Percentiles rank a stretch among this genome's conserved stretches.
Evolutionary conservation across 2,797 vertebrate genomes (phyloP).

Genomic region (Podarcis siculus): DNA sequence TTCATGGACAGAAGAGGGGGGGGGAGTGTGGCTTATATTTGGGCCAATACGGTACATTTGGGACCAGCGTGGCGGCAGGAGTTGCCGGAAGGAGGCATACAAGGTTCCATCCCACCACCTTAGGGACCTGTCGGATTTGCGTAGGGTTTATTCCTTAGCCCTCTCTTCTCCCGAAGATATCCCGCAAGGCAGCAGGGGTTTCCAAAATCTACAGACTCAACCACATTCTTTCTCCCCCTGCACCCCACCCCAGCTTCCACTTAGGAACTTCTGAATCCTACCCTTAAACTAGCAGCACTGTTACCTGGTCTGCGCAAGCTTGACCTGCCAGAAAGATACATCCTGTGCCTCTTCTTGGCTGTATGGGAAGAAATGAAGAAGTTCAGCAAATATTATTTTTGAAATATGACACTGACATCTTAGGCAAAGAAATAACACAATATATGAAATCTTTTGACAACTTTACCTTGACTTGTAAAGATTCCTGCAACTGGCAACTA

Average conservation of each 20-base stretch:
- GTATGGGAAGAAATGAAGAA: slow-evolving; percentile 33
- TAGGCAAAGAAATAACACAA: neutral
- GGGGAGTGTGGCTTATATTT: too few species aligned
- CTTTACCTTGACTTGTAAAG: neutral
- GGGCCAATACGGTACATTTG: too few species aligned
- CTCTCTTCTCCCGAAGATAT: too few species aligned
- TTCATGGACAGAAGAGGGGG: too few species aligned
- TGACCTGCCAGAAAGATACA: slow-evolving; percentile 78
- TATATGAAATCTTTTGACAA: neutral
- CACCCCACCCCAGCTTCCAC: neutral
- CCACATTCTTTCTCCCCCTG: neutral
- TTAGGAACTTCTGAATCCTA: slow-evolving; percentile 6
- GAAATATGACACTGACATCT: neutral
- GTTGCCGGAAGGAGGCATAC: too few species aligned
- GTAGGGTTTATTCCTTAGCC: too few species aligned
- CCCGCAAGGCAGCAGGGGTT: too few species aligned
- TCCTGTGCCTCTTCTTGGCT: slow-evolving; percentile 38
- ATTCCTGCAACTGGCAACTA: neutral
- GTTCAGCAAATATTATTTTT: neutral
- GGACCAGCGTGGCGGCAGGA: too few species aligned
- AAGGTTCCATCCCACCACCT: too few species aligned
- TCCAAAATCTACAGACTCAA: neutral
- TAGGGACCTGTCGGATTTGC: too few species aligned
- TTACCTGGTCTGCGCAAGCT: slow-evolving; percentile 83
- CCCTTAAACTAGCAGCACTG: neutral